phyloP scores from a whole-genome alignment of 2,888 invertebrate genomes.

The Sinodicranocentrus sp. region DNA sequence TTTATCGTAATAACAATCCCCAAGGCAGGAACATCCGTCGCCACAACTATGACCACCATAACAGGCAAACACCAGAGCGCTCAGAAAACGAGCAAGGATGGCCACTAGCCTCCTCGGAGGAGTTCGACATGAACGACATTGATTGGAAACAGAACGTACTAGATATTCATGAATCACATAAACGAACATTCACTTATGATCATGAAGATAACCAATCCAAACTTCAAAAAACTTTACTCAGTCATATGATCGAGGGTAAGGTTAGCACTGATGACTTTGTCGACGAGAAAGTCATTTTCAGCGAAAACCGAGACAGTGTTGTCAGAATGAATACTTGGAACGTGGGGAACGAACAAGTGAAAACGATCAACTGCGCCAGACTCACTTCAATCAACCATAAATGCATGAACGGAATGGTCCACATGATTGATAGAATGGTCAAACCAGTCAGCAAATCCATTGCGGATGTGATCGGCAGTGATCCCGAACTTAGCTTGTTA shows the following conservation, averaged over 20 bases:
- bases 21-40: constrained; percentile 49
- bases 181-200: constrained; percentile 46
- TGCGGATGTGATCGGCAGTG: constrained; percentile 82
- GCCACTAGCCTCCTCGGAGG: constrained; percentile 33
- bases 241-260: constrained; percentile 82
- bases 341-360: constrained; percentile 79
- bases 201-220: constrained; percentile 57
- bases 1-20: constrained; percentile 41
- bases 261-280: constrained; percentile 81
- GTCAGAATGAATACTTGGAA: constrained; percentile 82
- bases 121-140: constrained; percentile 49
- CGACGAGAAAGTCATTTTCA: constrained; percentile 80
- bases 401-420: constrained; percentile 84
- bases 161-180: constrained; percentile 53
- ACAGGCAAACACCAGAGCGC: constrained; percentile 21
- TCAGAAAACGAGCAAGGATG: neutral
- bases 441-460: constrained; percentile 81
- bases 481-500: constrained; percentile 82
- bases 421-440: constrained; percentile 83
- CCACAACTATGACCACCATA: constrained; percentile 38
- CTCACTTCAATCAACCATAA: constrained; percentile 83
- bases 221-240: constrained; percentile 80
- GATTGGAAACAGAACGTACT: constrained; percentile 60
- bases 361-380: constrained; percentile 85
- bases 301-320: constrained; percentile 79